Evolutionary conservation across 1,140 invertebrate genomes (phyloP), one percentile per base, ranked within the genome.

Genomic region (Eufriesea mexicana): DNA sequence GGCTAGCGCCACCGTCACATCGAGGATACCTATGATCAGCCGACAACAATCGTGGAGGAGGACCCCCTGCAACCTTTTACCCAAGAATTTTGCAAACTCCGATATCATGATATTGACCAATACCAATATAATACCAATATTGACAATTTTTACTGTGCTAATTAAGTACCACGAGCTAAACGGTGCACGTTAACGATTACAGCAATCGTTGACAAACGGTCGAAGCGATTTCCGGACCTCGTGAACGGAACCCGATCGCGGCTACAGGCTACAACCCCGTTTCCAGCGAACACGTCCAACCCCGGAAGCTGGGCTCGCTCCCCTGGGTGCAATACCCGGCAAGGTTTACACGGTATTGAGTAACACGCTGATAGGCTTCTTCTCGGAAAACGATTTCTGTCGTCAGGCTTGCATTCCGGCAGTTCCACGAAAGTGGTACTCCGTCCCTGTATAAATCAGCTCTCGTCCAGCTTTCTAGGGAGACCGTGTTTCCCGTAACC

Each of bases 261-360:
- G 8, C 67, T 18, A 2, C 18, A 42, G 54, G 28, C 2, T 20
- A 7, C n/a, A 45, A 55, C 51, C 28, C 35, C 12, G 18, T 81
- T 57, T 57, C 77, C 12, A 54, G 7, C 10, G 68, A 59, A 84
- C 61, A 49, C 78, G n/a, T 62, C 28, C 71, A 74, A 82, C 61
- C 74, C 82, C 86, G 84, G 82, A 89, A 84, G 28, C 42, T 62
- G 62, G 7, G 2, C 25, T 8, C 6, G 45, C 55, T 86, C 84
- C 74, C 86, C 61, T 35, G 86, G 74, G 87, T 88, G 77, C 79
- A 67, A 89, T 89, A 88, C 83, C 72, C 78, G 42, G 18, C 64
- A 70, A 16, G 47, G 74, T 64, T 82, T 71, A 54, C 23, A 59
- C 61, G 49, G 78, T 81, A 51, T 88, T 77, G 64, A 88, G 84